Evolutionary conservation across 2,113 vertebrate genomes (phyloP).

Genomic region (Taurulus bubalis): DNA sequence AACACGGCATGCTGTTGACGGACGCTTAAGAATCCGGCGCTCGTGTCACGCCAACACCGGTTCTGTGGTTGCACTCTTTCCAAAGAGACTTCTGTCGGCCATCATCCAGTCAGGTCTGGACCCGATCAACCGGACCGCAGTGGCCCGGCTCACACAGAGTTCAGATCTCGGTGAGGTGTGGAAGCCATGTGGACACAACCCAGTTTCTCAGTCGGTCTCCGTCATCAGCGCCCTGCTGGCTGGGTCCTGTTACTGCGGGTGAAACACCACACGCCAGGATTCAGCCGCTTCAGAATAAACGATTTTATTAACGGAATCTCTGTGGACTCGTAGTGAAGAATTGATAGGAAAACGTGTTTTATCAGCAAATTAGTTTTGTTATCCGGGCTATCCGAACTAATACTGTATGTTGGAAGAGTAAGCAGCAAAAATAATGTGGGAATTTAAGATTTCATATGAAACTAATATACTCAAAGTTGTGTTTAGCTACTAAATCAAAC

Average conservation of each 20-base stretch:
- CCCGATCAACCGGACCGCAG: neutral
- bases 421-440: neutral
- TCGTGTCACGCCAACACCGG: neutral
- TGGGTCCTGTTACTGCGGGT: too few relatives aligned
- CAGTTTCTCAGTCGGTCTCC: neutral
- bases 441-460: too few relatives aligned
- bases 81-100: neutral
- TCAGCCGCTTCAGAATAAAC: neutral
- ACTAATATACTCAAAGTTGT: too few relatives aligned
- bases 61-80: neutral
- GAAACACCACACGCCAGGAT: neutral
- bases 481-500: too few relatives aligned
- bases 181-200: neutral
- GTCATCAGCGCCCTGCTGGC: neutral
- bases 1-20: neutral
- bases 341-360: neutral
- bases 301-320: neutral
- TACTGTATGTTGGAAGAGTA: neutral
- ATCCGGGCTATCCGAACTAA: neutral
- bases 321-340: neutral
- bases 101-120: neutral
- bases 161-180: neutral
- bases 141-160: neutral
- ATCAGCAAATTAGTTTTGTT: neutral
- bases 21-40: neutral